Base-by-base conservation (phyloP, 2,888 invertebrate genomes). In the Habrosyne pyritoides region DNA sequence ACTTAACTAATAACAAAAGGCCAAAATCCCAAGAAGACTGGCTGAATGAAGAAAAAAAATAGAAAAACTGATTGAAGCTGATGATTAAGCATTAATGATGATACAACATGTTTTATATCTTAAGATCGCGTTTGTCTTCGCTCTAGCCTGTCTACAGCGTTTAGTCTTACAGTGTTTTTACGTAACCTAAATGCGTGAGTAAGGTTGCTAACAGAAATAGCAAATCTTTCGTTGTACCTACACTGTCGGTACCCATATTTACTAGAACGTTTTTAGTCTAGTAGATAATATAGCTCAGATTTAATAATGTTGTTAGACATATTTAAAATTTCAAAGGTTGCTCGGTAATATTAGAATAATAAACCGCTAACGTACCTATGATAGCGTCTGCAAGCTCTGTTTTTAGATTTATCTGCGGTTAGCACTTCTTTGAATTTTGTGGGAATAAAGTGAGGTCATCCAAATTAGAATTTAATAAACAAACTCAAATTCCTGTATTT, bases 391-490 rank as follows among this genome's bases (percentile, higher is more conserved):
- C 22, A 47, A 1, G 18, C 14, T 47, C 47, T 24, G 22, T 21
- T 47, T 47, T 47, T 47, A 47, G 12, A 48, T 24, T 22, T 28
- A 49, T 49, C 49, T 49, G 10, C 18, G 49, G 26, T 49, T 49
- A 18, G 26, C 28, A 10, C 26, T 49, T 49, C 49, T 49, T 49
- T 28, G 49, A 49, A 49, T 18, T 36, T 36, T 36, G 36, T 36
- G 36, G 2, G 14, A 36, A 36, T 49, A 18, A 49, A 49, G 49
- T 49, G 49, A 49, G 28, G 28, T 49, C 49, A 49, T 49, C 14
- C 10, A 10, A 18, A 28, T 28, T 36, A 36, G 36, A n/a, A 36
- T 14, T 49, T 18, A 26, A 14, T 28, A 49, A 28, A 26, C 28
- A 49, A 49, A 10, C 10, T 26, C 8, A 26, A 36, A 36, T 36